Evolutionary conservation across 1,140 invertebrate genomes (phyloP), one percentile per base, ranked within the genome.

Genomic region (Forficula auricularia): DNA sequence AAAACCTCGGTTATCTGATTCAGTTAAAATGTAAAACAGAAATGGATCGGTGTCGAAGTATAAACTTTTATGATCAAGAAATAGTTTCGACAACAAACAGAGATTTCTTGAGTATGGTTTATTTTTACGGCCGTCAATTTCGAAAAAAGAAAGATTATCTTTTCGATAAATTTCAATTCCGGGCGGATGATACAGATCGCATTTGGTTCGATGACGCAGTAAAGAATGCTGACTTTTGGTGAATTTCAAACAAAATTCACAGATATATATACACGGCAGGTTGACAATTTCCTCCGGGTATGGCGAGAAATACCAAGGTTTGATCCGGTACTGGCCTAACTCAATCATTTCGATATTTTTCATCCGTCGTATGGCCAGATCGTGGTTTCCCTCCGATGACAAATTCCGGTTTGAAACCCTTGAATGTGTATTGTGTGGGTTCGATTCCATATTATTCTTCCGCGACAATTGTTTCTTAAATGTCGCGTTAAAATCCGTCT

Each of bases 21-120:
- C 74, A 48, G 76, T 78, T 62, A 81, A 67, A 3, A 79, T 71
- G 56, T 80, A 80, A 55, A 80, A 79, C 3, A 81, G 59, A 60
- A 80, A 80, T 34, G 77, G 75, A 56, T 80, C 77, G 30, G 77
- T 79, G 52, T 80, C 77, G 52, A 79, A 80, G 55, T 79, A 79
- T 16, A 80, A 55, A 9, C 77, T 80, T 58, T 80, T 80, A 60
- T 80, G 77, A 58, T 80, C 77, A 13, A 80, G 60, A 57, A 80
- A 80, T 32, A 80, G 60, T 56, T 81, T 80, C 8, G 77, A 76
- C 14, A 80, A 60, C 6, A 80, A 59, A 60, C 77, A 80, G 15
- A 81, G 54, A 56, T 80, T 75, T 55, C 79, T 77, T 35, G 75
- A 73, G 60, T 80, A 80, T 19, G 59, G 62, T 56, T 77, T 76